These are phyloP conservation scores for Drosophila sturtevanti DNA, from an alignment of 1,140 invertebrate species.

Conservation along the genomic window DNA sequence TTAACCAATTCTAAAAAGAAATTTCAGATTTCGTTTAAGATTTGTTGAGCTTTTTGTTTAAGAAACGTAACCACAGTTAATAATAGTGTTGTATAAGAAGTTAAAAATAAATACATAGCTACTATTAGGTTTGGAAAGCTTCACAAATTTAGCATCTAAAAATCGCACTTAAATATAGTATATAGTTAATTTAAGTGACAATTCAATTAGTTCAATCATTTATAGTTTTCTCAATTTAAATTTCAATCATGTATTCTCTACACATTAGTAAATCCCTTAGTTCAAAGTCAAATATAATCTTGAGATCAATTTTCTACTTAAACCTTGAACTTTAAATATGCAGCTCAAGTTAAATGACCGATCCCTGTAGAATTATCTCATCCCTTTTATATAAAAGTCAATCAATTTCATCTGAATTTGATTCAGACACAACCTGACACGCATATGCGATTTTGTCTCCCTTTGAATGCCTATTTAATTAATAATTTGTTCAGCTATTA, in stretches of 20 bases:
- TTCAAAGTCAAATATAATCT: background rate
- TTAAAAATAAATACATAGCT: too few relatives aligned
- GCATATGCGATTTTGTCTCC: background rate
- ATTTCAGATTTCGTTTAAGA: too few relatives aligned
- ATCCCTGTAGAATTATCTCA: background rate
- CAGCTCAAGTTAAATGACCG: background rate
- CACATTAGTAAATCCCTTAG: background rate
- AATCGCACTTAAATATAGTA: too few relatives aligned
- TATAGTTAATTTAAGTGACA: background rate
- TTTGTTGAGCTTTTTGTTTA: too few relatives aligned
- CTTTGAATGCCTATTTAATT: background rate
- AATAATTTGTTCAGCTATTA: conserved; percentile 28
- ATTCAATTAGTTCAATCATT: background rate
- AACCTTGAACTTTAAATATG: background rate
- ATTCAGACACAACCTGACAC: background rate
- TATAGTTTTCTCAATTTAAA: background rate
- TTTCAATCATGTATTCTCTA: background rate
- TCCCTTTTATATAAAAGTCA: background rate
- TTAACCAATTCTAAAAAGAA: too few relatives aligned
- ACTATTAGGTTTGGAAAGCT: too few relatives aligned
- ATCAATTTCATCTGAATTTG: background rate
- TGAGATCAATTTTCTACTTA: conserved; percentile 2
- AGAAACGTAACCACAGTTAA: too few relatives aligned
- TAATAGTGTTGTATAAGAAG: too few relatives aligned
- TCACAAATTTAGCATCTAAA: too few relatives aligned